Evolutionary conservation across 2,797 vertebrate genomes (phyloP).

Genomic region (Lophius americanus): DNA sequence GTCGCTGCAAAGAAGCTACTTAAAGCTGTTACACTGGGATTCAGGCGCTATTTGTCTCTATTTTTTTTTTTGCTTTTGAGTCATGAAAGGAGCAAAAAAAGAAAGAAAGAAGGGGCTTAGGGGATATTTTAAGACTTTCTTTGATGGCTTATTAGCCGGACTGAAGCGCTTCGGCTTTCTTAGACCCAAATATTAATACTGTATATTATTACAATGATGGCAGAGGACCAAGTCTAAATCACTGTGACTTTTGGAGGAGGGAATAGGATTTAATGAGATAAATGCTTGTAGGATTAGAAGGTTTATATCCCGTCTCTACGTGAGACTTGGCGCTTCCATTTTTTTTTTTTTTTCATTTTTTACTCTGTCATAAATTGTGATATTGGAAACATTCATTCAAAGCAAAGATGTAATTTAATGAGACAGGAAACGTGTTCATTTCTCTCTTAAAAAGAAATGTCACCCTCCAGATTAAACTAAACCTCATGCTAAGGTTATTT

Average conservation of each 20-base stretch:
- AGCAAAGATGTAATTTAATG: too few species aligned
- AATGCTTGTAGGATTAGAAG: neutral
- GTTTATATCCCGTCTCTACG: neutral
- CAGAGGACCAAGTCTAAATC: conserved; percentile 39
- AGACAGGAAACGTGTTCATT: too few species aligned
- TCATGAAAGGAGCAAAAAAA: conserved; percentile 56
- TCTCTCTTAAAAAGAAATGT: too few species aligned
- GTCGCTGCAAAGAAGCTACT: conserved; percentile 49
- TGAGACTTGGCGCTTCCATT: neutral
- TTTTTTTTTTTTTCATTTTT: too few species aligned
- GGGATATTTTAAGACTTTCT: conserved; percentile 67
- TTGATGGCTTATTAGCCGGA: conserved; percentile 71
- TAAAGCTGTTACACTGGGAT: conserved; percentile 59
- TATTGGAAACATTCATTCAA: too few species aligned
- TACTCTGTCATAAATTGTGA: too few species aligned
- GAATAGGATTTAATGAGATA: neutral
- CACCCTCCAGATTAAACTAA: too few species aligned
- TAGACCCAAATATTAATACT: conserved; percentile 58
- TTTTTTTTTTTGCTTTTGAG: conserved; percentile 57
- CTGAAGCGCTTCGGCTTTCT: conserved; percentile 51
- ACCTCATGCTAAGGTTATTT: too few species aligned
- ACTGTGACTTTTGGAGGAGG: conserved; percentile 4
- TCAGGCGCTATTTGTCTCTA: conserved; percentile 65
- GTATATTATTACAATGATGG: conserved; percentile 40
- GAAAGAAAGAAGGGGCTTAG: conserved; percentile 50